A percentile compares a stretch with the other conserved stretches of the same genome.
Evolutionary conservation across 1,140 invertebrate genomes (phyloP).

Genomic region (Papilio machaon): DNA sequence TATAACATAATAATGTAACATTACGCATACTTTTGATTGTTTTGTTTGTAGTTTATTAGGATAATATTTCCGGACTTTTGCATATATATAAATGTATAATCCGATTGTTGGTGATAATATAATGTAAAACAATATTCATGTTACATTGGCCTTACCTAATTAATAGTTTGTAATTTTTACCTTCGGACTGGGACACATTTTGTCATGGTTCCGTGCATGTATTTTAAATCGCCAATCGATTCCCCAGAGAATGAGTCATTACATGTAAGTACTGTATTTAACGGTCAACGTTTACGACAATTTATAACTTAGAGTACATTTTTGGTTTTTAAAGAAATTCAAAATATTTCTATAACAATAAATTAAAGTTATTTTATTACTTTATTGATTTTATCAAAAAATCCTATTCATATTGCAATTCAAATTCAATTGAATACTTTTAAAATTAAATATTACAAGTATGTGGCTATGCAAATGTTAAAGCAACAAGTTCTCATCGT

Average conservation of each 20-base stretch:
- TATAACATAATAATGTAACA: conserved; percentile 10
- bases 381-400: not conserved
- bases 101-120: not conserved
- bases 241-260: not conserved
- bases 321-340: not conserved
- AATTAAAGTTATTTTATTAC: not conserved
- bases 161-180: not conserved
- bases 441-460: conserved; percentile 16
- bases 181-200: not conserved
- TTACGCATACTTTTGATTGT: conserved; percentile 11
- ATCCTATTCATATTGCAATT: not conserved
- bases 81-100: not conserved
- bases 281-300: not conserved
- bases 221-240: not conserved
- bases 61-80: not conserved
- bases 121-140: not conserved
- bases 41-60: conserved; percentile 12
- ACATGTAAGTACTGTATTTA: not conserved
- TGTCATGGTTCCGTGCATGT: not conserved
- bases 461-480: conserved; percentile 29
- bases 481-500: conserved; percentile 42
- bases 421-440: not conserved
- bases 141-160: not conserved
- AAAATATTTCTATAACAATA: not conserved
- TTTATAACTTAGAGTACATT: not conserved